Base-by-base conservation (phyloP, 2,888 invertebrate genomes). In the Allolobophora icterica region DNA sequence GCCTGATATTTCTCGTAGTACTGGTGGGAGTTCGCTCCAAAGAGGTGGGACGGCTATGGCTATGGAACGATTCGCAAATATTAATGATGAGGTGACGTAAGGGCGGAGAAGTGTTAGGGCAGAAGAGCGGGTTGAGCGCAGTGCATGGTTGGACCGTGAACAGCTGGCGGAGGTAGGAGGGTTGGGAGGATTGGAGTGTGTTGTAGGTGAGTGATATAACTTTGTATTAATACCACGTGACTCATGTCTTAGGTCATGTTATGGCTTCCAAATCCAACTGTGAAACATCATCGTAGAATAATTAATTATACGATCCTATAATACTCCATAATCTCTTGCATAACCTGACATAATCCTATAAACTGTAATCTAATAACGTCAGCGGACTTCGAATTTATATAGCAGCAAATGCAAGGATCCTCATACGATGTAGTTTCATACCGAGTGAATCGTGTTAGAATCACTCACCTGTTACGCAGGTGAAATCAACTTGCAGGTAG, bases 391-490 rank as follows among this genome's bases (percentile, higher is more conserved):
- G 30, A 71, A 30, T 71, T 71, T n/a, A 71, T 71, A 0, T 71
- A 11, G 71, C n/a, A 71, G 11, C 30, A 71, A 4, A 30, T 8
- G n/a, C 71, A 71, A 71, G 71, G 58, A 30, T 6, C 24, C 4
- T 58, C 24, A 4, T n/a, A n/a, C 13, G n/a, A 5, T 30, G n/a
- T 71, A 71, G 4, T 71, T n/a, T 71, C 30, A n/a, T n/a, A 17
- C 13, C 24, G 24, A 21, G n/a, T 71, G 19, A 71, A n/a, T 52
- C 52, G 19, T 19, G 52, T 52, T 87, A n/a, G 34, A 19, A n/a
- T 38, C 89, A 89, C 89, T 89, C 6, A 33, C 90, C 90, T 90
- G n/a, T 90, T 30, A 90, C 45, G 71, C 90, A 90, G 38, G 24
- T 34, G 71, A 52, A 90, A 34, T 90, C 90, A 30, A 58, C 90